These are phyloP conservation scores for Hipparchia sbordonii DNA, from an alignment of 2,888 invertebrate species.

Conservation along the genomic window DNA sequence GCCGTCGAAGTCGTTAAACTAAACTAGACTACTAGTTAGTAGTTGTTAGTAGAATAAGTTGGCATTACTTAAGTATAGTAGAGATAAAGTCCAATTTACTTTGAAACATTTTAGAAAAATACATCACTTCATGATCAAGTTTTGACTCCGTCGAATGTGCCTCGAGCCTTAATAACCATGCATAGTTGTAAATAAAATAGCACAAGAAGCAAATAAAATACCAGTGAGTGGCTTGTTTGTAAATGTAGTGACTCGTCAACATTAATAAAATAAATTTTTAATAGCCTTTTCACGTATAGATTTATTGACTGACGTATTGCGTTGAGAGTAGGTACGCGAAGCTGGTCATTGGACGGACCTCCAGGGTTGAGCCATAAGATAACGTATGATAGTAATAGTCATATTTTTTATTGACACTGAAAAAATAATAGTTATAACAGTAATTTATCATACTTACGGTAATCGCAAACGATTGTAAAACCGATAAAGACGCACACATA, in stretches of 20 bases:
- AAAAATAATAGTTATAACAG: not conserved
- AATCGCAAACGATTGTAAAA: too few relatives aligned
- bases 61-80: too few relatives aligned
- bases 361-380: slow-evolving; percentile 14
- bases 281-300: slow-evolving; percentile 31
- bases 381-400: not conserved
- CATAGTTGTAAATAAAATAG: slow-evolving; percentile 8
- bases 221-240: slow-evolving; percentile 29
- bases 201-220: slow-evolving; percentile 19
- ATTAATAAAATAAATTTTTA: slow-evolving; percentile 40
- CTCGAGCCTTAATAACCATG: not conserved
- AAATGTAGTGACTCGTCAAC: slow-evolving; percentile 29
- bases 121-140: too few relatives aligned
- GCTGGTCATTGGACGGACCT: slow-evolving; percentile 25
- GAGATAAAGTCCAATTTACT: too few relatives aligned
- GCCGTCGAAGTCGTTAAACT: too few relatives aligned
- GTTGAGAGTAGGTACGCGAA: slow-evolving; percentile 5
- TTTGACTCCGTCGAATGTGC: too few relatives aligned
- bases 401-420: not conserved
- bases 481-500: too few relatives aligned
- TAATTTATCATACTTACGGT: too few relatives aligned
- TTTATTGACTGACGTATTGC: slow-evolving; percentile 37
- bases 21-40: too few relatives aligned
- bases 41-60: too few relatives aligned
- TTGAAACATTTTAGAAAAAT: not conserved